A percentile compares a stretch with the other conserved stretches of the same genome.
phyloP scores from a whole-genome alignment of 2,888 invertebrate species.

The Hydrotaea cyrtoneurina region DNA sequence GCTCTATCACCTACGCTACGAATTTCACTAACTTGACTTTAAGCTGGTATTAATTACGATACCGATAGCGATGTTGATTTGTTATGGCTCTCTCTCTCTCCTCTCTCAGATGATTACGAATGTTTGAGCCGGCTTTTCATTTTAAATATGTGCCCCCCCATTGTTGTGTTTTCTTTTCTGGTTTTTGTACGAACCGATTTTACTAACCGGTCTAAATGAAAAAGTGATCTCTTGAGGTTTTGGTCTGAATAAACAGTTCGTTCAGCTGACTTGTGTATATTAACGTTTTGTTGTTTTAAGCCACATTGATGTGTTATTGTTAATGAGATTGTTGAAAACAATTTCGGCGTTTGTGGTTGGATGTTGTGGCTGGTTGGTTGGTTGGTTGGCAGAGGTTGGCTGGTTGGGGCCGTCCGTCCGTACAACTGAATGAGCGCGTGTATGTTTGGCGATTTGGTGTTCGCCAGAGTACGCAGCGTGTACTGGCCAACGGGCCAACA shows the following conservation, averaged over 20 bases:
- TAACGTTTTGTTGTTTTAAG: constrained; percentile 15
- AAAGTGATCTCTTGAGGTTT: too few species aligned
- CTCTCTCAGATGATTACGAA: neutral
- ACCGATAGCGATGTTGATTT: neutral
- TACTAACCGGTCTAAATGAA: too few species aligned
- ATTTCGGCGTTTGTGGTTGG: constrained; percentile 6
- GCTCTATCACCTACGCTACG: too few species aligned
- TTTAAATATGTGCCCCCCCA: neutral
- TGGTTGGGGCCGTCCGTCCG: neutral
- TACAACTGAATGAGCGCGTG: neutral
- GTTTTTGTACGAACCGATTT: too few species aligned
- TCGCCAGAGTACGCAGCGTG: neutral
- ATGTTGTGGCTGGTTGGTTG: neutral
- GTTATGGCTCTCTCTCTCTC: neutral
- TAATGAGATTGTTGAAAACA: neutral
- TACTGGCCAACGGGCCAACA: too few species aligned
- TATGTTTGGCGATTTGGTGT: neutral
- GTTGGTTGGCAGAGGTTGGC: neutral
- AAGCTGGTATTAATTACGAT: neutral
- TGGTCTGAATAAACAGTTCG: too few species aligned
- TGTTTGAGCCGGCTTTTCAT: constrained; percentile 1
- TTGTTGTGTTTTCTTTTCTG: too few species aligned
- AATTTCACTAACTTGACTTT: too few species aligned
- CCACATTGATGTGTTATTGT: constrained; percentile 47
- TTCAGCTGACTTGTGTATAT: neutral